These are phyloP conservation scores for Limnephilus marmoratus DNA, from an alignment of 2,888 invertebrate genomes.

Conservation along the genomic window DNA sequence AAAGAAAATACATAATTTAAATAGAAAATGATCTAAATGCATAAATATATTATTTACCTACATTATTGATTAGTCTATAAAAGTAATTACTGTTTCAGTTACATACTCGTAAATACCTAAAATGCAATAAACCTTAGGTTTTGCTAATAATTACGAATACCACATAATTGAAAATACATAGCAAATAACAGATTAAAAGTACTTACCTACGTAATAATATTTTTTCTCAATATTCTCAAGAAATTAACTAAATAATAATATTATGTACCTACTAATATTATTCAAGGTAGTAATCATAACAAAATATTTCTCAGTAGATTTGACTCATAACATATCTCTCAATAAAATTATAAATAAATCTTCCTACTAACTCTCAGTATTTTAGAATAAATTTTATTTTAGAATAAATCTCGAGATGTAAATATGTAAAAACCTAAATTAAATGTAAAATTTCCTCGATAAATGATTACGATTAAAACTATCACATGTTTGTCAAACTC, in stretches of 20 bases:
- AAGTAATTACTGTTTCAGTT: neutral
- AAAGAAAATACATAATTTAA: neutral
- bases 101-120: neutral
- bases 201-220: neutral
- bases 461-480: neutral
- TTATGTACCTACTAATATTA: neutral
- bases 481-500: constrained; percentile 23
- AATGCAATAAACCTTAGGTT: neutral
- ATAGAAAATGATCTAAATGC: neutral
- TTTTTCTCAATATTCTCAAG: neutral
- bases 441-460: constrained; percentile 32
- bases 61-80: neutral
- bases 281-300: constrained; percentile 7
- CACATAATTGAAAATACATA: neutral
- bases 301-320: constrained; percentile 42
- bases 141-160: neutral
- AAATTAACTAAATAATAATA: neutral
- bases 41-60: neutral
- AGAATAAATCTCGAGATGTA: constrained; percentile 8
- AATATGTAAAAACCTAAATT: constrained; percentile 39
- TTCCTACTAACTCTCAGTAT: constrained; percentile 21
- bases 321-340: constrained; percentile 40
- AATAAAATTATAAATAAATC: neutral
- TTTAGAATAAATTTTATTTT: constrained; percentile 26
- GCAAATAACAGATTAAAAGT: neutral